phyloP scores from a whole-genome alignment of 2,797 vertebrate species.

The Clarias laeviceps region DNA sequence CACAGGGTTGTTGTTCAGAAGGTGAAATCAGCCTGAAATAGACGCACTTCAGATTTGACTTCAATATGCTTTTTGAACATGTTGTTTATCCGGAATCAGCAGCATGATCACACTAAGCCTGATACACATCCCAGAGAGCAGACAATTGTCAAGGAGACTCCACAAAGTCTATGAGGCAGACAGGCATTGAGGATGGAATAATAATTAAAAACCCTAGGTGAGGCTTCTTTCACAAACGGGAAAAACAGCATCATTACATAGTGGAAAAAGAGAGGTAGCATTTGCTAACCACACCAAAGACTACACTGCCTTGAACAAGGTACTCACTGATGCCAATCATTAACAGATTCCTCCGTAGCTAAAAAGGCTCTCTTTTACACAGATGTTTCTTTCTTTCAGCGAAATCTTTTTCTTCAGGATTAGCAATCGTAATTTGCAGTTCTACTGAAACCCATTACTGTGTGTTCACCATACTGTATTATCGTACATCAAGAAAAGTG shows the following conservation, averaged over 20 bases:
- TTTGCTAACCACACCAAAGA: constrained; percentile 57
- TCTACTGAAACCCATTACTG: not conserved
- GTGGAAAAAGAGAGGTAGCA: constrained; percentile 52
- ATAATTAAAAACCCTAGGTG: constrained; percentile 73
- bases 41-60: constrained; percentile 58
- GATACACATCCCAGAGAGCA: constrained; percentile 72
- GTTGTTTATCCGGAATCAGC: constrained; percentile 65
- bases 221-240: constrained; percentile 65
- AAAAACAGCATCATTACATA: constrained; percentile 60
- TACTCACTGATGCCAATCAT: constrained; percentile 57
- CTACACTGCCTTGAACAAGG: constrained; percentile 57
- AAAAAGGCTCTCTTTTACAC: constrained; percentile 36
- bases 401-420: not conserved
- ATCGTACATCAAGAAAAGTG: not conserved
- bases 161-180: constrained; percentile 77
- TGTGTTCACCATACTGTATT: not conserved
- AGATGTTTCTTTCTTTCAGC: not conserved
- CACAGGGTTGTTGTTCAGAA: constrained; percentile 3
- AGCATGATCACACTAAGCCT: constrained; percentile 68
- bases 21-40: constrained; percentile 33
- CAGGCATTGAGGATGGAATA: constrained; percentile 56
- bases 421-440: not conserved
- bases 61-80: constrained; percentile 61
- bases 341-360: constrained; percentile 50
- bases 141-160: constrained; percentile 77